Base-by-base conservation (phyloP, 2,888 invertebrate genomes). In the Phanerotoma sp. region DNA sequence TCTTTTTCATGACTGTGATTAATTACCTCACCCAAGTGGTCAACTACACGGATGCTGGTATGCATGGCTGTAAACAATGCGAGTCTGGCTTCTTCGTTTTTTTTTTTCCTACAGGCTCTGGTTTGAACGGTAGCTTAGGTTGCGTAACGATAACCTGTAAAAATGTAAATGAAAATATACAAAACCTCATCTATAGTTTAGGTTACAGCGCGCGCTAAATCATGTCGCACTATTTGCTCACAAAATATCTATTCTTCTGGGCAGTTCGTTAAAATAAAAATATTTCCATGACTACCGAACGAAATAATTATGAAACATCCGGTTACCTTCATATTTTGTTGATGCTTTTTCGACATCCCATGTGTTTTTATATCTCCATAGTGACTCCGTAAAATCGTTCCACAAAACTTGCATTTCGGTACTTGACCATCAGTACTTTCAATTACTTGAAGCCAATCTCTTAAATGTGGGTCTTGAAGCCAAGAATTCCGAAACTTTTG, bases 41-140 rank as follows among this genome's bases (percentile, higher is more conserved):
- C 42, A 28, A 38, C 30, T 30, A 25, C 40, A 18, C 13, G 11
- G 22, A 51, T 30, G 21, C 30, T 38, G 11, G 35, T 38, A 13
- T 49, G 49, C 21, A 38, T 16, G n/a, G 38, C 42, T 32, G 18
- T 22, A 45, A 44, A 44, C n/a, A 42, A 33, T 35, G 44, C 40
- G 15, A 20, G 4, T 11, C 16, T 13, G 13, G 20, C 28, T 18
- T 47, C 47, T 33, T 18, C 13, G n/a, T n/a, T 11, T 5, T 13
- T 35, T 33, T 30, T 3, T 9, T 11, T 11, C 9, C 11, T 30
- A 11, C 4, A n/a, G 2, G 11, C 13, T 41, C 3, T 30, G 30
- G 30, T 4, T 30, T 30, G 4, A 30, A 30, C 3, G 30, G 30
- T 30, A 30, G 30, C 30, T 30, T 30, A 9, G 30, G 30, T 30